Conservation (phyloP, 1,140 invertebrate species). For the Drosophila auraria region DNA sequence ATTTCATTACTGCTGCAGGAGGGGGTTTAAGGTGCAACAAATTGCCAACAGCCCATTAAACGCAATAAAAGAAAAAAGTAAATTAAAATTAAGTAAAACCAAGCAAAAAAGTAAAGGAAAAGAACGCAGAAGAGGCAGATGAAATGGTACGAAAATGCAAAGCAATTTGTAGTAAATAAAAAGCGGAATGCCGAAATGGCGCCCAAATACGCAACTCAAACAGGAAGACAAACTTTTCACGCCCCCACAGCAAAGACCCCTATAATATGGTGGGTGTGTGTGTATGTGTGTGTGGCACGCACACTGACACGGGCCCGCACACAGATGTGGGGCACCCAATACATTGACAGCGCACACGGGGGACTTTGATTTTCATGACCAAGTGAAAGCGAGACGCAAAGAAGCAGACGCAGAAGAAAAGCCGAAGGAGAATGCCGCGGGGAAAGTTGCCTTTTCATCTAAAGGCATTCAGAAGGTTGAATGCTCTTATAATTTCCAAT, state of each 20-base stretch:
- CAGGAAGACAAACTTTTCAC: conserved; percentile 55
- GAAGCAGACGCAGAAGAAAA: conserved; percentile 20
- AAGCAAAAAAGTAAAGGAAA: neutral
- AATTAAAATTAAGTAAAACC: conserved; percentile 14
- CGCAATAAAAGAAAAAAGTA: conserved; percentile 39
- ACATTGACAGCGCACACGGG: conserved; percentile 28
- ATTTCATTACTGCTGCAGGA: conserved; percentile 46
- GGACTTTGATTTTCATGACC: conserved; percentile 60
- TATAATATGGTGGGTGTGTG: conserved; percentile 1
- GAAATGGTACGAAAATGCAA: conserved; percentile 52
- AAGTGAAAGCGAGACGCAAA: conserved; percentile 28
- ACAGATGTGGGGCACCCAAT: conserved; percentile 15
- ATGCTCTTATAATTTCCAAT: conserved; percentile 20
- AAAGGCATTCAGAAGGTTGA: conserved; percentile 10
- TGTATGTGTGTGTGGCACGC: neutral
- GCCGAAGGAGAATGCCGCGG: conserved; percentile 3
- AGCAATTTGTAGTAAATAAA: conserved; percentile 67
- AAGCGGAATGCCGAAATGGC: conserved; percentile 36
- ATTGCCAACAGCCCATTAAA: conserved; percentile 52
- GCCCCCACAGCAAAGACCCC: conserved; percentile 17
- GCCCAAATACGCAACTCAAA: conserved; percentile 54
- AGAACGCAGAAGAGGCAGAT: neutral
- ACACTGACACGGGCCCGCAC: conserved; percentile 8
- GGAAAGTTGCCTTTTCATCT: conserved; percentile 16
- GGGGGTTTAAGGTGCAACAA: conserved; percentile 26